A percentile compares a stretch with the other conserved stretches of the same genome.
Evolutionary conservation across 2,797 vertebrate species (phyloP).

Genomic region (Squalus acanthias): DNA sequence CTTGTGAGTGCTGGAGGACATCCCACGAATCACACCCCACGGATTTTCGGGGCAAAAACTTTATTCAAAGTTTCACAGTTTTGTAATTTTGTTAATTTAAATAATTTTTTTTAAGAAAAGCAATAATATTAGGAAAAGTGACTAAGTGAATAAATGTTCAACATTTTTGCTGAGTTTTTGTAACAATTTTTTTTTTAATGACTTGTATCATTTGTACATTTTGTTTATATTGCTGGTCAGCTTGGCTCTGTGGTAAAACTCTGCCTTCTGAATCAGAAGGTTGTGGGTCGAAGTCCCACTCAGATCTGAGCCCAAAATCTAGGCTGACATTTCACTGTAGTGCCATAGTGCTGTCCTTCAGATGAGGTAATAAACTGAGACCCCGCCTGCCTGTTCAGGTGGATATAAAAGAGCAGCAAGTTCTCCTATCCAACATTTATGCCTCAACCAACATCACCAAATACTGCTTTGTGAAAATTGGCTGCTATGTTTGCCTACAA

Average conservation of each 20-base stretch:
- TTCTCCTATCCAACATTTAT: background rate
- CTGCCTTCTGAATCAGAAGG: background rate
- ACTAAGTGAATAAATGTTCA: background rate
- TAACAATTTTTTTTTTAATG: background rate
- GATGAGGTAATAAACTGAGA: background rate
- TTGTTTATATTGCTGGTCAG: background rate
- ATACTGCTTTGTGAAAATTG: no score
- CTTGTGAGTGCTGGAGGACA: no score
- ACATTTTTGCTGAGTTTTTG: background rate
- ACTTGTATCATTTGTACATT: no score
- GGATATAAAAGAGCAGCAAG: background rate
- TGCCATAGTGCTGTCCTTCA: background rate
- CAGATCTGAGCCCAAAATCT: background rate
- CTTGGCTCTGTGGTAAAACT: background rate
- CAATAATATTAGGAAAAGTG: no score
- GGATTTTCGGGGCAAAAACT: no score
- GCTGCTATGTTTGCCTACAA: no score
- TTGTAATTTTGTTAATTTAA: no score
- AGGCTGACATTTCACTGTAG: background rate
- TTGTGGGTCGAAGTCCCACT: background rate
- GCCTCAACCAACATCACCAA: no score
- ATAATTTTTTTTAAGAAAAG: no score
- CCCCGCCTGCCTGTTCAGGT: background rate
- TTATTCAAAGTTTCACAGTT: no score
- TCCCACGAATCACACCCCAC: no score